A percentile compares a stretch with the other conserved stretches of the same genome.
Evolutionary conservation across 2,888 invertebrate genomes (phyloP).

Genomic region (Protodeltote pygarga): DNA sequence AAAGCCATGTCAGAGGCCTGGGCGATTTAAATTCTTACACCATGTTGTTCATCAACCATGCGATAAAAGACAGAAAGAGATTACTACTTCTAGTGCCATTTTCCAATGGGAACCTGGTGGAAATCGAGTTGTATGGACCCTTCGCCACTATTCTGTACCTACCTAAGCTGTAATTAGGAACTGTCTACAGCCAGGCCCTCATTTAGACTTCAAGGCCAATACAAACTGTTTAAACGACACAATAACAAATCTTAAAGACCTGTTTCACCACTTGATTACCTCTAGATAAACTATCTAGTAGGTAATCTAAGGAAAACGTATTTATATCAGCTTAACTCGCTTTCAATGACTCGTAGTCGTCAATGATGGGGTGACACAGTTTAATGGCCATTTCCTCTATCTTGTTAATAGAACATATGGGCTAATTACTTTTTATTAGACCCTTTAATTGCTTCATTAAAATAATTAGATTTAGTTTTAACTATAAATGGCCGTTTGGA

Average conservation of each 20-base stretch:
- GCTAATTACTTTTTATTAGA: conserved; percentile 42
- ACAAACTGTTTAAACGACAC: conserved; percentile 1
- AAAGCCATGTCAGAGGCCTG: too few species aligned
- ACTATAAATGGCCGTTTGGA: conserved; percentile 16
- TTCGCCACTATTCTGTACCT: too few species aligned
- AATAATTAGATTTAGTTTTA: conserved; percentile 33
- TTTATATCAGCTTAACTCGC: conserved; percentile 5
- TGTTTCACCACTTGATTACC: neutral
- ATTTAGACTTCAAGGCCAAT: neutral
- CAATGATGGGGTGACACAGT: conserved; percentile 16
- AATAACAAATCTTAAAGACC: conserved; percentile 4
- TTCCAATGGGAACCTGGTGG: too few species aligned
- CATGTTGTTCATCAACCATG: too few species aligned
- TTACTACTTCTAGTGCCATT: too few species aligned
- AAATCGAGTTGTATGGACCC: too few species aligned
- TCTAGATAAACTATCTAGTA: conserved; percentile 1
- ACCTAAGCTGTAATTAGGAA: too few species aligned
- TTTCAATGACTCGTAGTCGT: conserved; percentile 8
- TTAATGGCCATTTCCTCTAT: conserved; percentile 16
- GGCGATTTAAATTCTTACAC: too few species aligned
- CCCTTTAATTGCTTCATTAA: conserved; percentile 34
- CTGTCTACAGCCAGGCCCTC: neutral
- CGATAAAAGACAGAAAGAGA: too few species aligned
- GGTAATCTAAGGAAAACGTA: neutral
- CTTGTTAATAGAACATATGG: conserved; percentile 26